These are phyloP conservation scores for Scomber colias DNA, from an alignment of 2,113 vertebrate species.

Conservation along the genomic window DNA sequence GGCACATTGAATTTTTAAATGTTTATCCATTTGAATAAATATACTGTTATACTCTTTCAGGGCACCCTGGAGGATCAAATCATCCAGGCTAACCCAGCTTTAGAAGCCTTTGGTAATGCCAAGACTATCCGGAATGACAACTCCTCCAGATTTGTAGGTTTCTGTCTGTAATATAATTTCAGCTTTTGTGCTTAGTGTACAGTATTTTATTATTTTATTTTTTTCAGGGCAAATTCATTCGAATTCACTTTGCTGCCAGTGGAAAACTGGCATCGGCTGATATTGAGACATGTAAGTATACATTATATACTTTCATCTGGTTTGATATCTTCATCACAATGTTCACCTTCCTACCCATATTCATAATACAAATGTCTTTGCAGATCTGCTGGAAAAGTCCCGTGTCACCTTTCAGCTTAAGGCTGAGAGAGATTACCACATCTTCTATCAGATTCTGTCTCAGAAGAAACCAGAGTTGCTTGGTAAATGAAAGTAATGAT, in stretches of 20 bases:
- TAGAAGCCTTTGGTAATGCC: conserved; percentile 91
- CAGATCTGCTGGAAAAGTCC: conserved; percentile 94
- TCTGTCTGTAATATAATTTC: neutral
- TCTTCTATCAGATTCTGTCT: conserved; percentile 95
- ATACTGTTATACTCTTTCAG: conserved; percentile 72
- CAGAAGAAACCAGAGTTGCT: conserved; percentile 92
- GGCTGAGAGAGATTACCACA: conserved; percentile 93
- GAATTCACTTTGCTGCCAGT: conserved; percentile 91
- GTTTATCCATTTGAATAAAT: conserved; percentile 67
- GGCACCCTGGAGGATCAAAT: conserved; percentile 91
- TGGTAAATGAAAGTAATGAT: conserved; percentile 74
- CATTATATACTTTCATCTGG: neutral
- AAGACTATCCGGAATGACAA: conserved; percentile 93
- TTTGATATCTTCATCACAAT: neutral
- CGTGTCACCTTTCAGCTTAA: conserved; percentile 93
- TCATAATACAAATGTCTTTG: neutral
- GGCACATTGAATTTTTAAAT: neutral
- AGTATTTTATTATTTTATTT: neutral
- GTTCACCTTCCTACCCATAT: neutral
- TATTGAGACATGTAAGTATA: conserved; percentile 91
- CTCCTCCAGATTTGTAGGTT: conserved; percentile 91
- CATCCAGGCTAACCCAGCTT: conserved; percentile 88
- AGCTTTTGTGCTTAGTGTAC: too few species aligned
- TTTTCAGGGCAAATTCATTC: conserved; percentile 91
- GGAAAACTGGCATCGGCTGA: conserved; percentile 91